Percentiles rank a stretch among this genome's conserved stretches.
Conservation (phyloP, 2,888 invertebrate genomes). For the Heliconius sara region DNA sequence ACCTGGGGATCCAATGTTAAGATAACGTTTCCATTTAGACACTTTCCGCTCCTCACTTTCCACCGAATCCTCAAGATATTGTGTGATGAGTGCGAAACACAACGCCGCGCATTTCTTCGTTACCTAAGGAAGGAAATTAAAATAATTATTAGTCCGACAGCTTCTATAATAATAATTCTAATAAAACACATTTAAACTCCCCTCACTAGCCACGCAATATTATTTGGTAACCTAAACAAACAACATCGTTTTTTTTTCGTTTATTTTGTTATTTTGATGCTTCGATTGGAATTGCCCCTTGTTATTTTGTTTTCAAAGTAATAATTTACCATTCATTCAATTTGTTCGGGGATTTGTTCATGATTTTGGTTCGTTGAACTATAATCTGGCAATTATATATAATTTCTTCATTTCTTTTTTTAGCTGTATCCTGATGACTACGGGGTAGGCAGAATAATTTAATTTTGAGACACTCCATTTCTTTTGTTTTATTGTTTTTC, state of each 20-base stretch:
- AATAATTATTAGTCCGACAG: neutral
- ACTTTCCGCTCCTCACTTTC: no score
- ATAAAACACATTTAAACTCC: constrained; percentile 29
- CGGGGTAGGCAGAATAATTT: neutral
- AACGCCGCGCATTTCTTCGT: neutral
- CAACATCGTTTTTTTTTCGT: constrained; percentile 50
- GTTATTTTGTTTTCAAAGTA: constrained; percentile 45
- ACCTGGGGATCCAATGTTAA: no score
- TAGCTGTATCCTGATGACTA: neutral
- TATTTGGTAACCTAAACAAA: constrained; percentile 53
- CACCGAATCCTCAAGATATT: neutral
- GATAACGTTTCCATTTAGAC: no score
- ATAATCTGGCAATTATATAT: constrained; percentile 24
- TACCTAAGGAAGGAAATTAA: neutral
- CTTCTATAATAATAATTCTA: neutral
- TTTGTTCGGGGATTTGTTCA: constrained; percentile 33
- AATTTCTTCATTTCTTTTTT: neutral
- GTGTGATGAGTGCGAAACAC: neutral
- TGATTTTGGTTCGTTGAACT: constrained; percentile 31
- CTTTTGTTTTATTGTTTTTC: no score
- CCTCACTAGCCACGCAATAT: constrained; percentile 38
- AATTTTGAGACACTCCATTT: neutral
- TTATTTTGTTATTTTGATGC: constrained; percentile 53
- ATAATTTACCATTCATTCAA: constrained; percentile 42
- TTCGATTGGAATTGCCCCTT: constrained; percentile 49